A percentile compares a stretch with the other conserved stretches of the same genome.
Evolutionary conservation across 2,888 invertebrate genomes (phyloP).

Genomic region (Aquatica leii): DNA sequence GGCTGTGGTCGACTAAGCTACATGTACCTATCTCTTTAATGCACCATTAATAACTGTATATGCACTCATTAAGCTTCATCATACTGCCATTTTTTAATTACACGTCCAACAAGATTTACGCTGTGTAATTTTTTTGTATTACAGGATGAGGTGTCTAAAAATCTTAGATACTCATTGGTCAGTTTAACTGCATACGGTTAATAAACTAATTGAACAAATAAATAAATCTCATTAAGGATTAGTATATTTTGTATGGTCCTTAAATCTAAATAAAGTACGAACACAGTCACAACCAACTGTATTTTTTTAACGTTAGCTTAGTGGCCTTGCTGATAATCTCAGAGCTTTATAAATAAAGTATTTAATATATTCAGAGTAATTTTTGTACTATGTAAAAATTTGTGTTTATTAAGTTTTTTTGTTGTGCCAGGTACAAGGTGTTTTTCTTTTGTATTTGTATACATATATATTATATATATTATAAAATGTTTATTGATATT

Average conservation of each 20-base stretch:
- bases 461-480: background rate
- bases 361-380: slow-evolving; percentile 35
- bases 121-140: slow-evolving; percentile 54
- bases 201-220: slow-evolving; percentile 33
- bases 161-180: slow-evolving; percentile 72
- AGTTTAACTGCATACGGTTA: slow-evolving; percentile 61
- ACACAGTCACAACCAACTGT: slow-evolving; percentile 16
- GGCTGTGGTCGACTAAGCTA: slow-evolving; percentile 75
- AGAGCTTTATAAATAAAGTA: slow-evolving; percentile 42
- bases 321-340: slow-evolving; percentile 49
- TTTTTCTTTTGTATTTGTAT: slow-evolving; percentile 4
- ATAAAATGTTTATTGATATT: slow-evolving; percentile 9
- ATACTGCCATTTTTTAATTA: slow-evolving; percentile 49
- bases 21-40: slow-evolving; percentile 46
- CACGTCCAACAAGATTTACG: slow-evolving; percentile 23
- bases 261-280: slow-evolving; percentile 17
- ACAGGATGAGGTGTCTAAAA: slow-evolving; percentile 75
- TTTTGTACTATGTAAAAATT: slow-evolving; percentile 22
- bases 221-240: slow-evolving; percentile 22
- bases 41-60: slow-evolving; percentile 40
- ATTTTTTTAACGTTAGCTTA: slow-evolving; percentile 42
- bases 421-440: slow-evolving; percentile 22
- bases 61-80: slow-evolving; percentile 48
- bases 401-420: slow-evolving; percentile 19
- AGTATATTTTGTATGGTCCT: slow-evolving; percentile 9